A percentile compares a stretch with the other conserved stretches of the same genome.
These are phyloP conservation scores for Brotula barbata DNA, from an alignment of 2,797 vertebrate genomes.

Conservation along the genomic window DNA sequence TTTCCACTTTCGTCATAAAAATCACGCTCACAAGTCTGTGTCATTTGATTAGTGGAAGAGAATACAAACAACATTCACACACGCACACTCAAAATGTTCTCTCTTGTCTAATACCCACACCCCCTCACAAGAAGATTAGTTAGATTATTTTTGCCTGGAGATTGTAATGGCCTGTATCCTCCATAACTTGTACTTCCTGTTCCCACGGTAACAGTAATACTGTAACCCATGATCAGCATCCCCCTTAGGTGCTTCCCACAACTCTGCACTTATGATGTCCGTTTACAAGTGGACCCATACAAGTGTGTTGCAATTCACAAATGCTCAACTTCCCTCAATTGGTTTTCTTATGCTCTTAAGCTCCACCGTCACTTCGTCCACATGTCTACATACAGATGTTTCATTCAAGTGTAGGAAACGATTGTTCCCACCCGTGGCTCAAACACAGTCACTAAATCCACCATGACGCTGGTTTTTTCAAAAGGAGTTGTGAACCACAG, in stretches of 20 bases:
- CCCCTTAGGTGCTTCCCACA: conserved; percentile 36
- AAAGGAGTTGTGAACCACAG: conserved; percentile 55
- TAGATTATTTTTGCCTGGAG: conserved; percentile 69
- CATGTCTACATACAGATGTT: conserved; percentile 20
- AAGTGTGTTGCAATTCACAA: conserved; percentile 24
- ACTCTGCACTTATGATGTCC: conserved; percentile 41
- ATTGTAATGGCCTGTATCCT: conserved; percentile 63
- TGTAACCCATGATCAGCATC: conserved; percentile 46
- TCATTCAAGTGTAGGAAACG: conserved; percentile 45
- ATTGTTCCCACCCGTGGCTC: conserved; percentile 52
- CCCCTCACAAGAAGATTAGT: conserved; percentile 60
- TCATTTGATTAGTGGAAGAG: conserved; percentile 23
- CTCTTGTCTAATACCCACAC: conserved; percentile 9
- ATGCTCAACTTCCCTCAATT: conserved; percentile 29
- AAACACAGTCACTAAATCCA: conserved; percentile 50
- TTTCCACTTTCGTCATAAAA: conserved; percentile 22
- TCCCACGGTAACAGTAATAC: conserved; percentile 69
- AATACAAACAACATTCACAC: conserved; percentile 2
- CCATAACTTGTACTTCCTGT: conserved; percentile 78
- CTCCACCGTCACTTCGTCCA: conserved; percentile 30
- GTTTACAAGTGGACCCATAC: conserved; percentile 31
- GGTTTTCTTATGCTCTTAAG: conserved; percentile 12
- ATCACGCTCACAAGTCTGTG: conserved; percentile 11
- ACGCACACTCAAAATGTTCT: neutral
- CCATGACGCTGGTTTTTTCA: conserved; percentile 39